phyloP scores from a whole-genome alignment of 2,888 invertebrate genomes.

The Tyria jacobaeae region DNA sequence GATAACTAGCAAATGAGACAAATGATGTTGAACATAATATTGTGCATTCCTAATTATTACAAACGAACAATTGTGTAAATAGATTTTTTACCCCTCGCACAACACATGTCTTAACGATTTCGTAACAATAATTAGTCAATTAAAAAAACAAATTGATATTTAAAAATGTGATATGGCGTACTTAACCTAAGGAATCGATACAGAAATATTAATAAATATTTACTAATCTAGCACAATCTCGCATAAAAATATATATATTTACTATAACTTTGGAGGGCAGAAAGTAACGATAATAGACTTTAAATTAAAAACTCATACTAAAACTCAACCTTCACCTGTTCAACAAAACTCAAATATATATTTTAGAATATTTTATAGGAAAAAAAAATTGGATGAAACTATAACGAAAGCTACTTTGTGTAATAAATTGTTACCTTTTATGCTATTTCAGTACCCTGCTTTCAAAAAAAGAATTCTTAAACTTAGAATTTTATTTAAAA shows the following conservation, averaged over 20 bases:
- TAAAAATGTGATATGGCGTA: neutral
- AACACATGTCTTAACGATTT: slow-evolving; percentile 13
- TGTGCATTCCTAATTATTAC: neutral
- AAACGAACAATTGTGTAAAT: slow-evolving; percentile 2
- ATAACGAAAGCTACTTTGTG: too few relatives aligned
- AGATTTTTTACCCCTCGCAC: slow-evolving; percentile 5
- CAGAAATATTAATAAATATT: slow-evolving; percentile 3
- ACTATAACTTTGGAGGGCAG: neutral
- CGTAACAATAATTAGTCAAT: slow-evolving; percentile 19
- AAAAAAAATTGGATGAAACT: too few relatives aligned
- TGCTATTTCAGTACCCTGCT: too few relatives aligned
- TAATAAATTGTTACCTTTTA: too few relatives aligned
- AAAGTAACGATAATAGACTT: neutral
- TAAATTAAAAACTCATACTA: too few relatives aligned
- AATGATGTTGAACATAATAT: neutral
- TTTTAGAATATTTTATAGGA: too few relatives aligned
- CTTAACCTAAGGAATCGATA: slow-evolving; percentile 10
- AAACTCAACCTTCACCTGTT: too few relatives aligned
- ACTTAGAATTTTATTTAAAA: too few relatives aligned
- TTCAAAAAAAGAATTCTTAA: too few relatives aligned
- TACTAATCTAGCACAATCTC: slow-evolving; percentile 1
- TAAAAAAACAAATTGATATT: slow-evolving; percentile 11
- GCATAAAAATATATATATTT: neutral
- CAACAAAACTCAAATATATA: too few relatives aligned
- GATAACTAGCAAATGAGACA: too few relatives aligned